phyloP scores from a whole-genome alignment of 2,113 vertebrate species.

The Mohoua ochrocephala region DNA sequence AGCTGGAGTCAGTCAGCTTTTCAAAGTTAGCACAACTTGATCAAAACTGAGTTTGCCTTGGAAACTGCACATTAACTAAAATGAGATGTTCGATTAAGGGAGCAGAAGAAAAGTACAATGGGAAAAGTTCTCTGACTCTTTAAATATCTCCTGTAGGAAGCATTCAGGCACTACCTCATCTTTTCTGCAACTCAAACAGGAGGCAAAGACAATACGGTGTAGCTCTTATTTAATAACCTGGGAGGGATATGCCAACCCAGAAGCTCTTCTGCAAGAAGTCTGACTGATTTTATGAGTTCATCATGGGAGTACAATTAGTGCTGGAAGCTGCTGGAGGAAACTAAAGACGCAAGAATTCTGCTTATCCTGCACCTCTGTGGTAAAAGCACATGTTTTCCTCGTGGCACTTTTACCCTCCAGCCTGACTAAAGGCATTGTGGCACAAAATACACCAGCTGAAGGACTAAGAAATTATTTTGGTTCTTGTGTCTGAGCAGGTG shows the following conservation, averaged over 20 bases:
- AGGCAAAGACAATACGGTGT: neutral
- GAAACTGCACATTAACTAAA: conserved; percentile 8
- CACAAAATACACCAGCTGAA: neutral
- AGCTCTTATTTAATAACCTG: neutral
- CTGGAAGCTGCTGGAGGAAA: neutral
- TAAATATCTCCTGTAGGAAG: conserved; percentile 5
- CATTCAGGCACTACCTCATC: neutral
- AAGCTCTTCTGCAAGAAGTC: neutral
- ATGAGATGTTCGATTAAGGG: conserved; percentile 5
- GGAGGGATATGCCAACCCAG: neutral
- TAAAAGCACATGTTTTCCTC: neutral
- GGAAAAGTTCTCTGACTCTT: neutral
- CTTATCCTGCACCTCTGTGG: neutral
- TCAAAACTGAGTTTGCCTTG: conserved; percentile 30
- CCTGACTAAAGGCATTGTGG: neutral
- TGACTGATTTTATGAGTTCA: neutral
- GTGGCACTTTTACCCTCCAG: neutral
- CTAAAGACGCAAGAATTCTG: neutral
- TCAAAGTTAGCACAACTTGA: conserved; percentile 35
- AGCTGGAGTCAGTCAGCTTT: conserved; percentile 42
- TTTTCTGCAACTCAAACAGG: neutral
- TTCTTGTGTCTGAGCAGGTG: neutral
- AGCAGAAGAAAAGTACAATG: neutral
- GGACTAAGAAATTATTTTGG: neutral
- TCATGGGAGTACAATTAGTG: neutral